These are phyloP conservation scores for Diacarnus erythraeanus DNA, from an alignment of 37 sponge, comb jelly and placozoan species.

Conservation along the genomic window DNA sequence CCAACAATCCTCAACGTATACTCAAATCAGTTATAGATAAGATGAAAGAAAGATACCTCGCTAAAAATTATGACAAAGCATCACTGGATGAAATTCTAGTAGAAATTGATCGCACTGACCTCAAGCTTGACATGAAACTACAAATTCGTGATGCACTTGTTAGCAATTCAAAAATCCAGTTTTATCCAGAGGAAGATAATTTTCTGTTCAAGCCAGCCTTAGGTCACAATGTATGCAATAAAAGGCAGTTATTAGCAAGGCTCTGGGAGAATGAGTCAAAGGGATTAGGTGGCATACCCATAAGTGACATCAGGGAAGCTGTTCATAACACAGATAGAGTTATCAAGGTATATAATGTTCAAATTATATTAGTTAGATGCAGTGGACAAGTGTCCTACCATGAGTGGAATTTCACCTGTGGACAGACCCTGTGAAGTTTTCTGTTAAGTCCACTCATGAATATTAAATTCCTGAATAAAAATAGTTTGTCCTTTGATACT, in stretches of 20 bases:
- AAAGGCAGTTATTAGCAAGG: constrained; percentile 37
- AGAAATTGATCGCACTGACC: constrained; percentile 9
- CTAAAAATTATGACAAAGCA: constrained; percentile 33
- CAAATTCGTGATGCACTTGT: constrained; percentile 46
- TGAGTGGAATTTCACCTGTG: too few relatives aligned
- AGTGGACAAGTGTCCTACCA: too few relatives aligned
- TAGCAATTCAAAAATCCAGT: constrained; percentile 56
- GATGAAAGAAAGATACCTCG: constrained; percentile 48
- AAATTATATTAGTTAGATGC: too few relatives aligned
- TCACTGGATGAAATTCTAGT: constrained; percentile 47
- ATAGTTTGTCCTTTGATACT: too few relatives aligned
- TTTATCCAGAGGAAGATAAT: constrained; percentile 17
- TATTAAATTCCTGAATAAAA: too few relatives aligned
- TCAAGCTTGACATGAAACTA: constrained; percentile 35
- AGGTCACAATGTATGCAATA: constrained; percentile 41
- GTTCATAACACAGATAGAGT: constrained; percentile 60
- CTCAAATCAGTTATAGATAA: constrained; percentile 63
- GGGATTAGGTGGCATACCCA: constrained; percentile 59
- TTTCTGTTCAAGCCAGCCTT: constrained; percentile 66
- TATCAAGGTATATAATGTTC: constrained; percentile 28
- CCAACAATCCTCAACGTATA: constrained; percentile 41
- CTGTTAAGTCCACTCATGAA: too few relatives aligned
- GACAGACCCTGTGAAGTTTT: too few relatives aligned
- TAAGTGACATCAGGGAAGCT: constrained; percentile 65
- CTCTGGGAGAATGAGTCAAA: constrained; percentile 47